A percentile compares a stretch with the other conserved stretches of the same genome.
Conservation (phyloP, 2,888 invertebrate genomes). For the Xanthostigma xanthostigma region DNA sequence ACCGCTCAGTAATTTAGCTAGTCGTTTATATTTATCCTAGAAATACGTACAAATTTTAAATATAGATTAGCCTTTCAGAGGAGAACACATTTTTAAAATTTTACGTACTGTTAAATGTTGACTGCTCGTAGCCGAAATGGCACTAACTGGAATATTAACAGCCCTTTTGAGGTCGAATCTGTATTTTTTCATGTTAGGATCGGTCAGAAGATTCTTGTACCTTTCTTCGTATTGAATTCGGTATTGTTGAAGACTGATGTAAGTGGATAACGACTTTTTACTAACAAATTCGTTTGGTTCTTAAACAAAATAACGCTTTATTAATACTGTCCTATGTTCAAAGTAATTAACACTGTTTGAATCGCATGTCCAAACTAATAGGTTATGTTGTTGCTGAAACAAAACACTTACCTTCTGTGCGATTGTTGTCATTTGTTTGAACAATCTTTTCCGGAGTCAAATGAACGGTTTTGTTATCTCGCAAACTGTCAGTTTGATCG, state of each 20-base stretch:
- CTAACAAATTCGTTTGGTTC: constrained; percentile 31
- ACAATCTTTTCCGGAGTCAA: too few species aligned
- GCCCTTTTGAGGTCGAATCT: constrained; percentile 74
- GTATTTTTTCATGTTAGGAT: constrained; percentile 53
- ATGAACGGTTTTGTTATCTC: too few species aligned
- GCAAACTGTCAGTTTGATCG: background rate
- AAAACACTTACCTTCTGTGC: too few species aligned
- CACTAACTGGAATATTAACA: constrained; percentile 76
- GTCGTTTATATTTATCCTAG: constrained; percentile 56
- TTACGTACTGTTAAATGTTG: constrained; percentile 35
- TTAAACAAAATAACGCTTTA: background rate
- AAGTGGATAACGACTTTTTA: constrained; percentile 35
- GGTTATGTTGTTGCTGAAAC: too few species aligned
- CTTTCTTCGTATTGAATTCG: constrained; percentile 40
- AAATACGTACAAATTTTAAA: background rate
- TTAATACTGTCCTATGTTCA: too few species aligned
- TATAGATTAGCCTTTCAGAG: background rate
- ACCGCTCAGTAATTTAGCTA: constrained; percentile 56
- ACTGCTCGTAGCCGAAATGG: constrained; percentile 62
- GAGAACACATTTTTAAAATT: constrained; percentile 5
- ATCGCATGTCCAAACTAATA: too few species aligned
- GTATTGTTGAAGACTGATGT: constrained; percentile 38
- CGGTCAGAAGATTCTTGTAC: constrained; percentile 42
- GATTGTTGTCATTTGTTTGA: too few species aligned
- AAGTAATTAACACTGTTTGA: too few species aligned